phyloP scores from a whole-genome alignment of 2,888 invertebrate genomes.

The Tinea pellionella region DNA sequence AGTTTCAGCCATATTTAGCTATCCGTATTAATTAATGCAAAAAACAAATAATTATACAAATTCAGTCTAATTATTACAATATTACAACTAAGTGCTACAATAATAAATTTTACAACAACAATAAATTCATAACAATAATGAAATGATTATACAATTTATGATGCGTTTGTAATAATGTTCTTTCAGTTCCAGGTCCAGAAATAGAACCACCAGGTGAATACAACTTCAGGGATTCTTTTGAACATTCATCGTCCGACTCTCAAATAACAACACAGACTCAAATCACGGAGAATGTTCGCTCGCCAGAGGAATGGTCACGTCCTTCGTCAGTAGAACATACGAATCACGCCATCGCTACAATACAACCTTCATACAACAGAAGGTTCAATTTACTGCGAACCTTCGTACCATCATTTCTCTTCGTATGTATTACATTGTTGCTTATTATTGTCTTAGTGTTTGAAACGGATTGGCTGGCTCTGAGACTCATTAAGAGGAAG shows the following conservation, averaged over 20 bases:
- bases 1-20: no score
- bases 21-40: no score
- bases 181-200: slow-evolving; percentile 34
- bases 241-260: slow-evolving; percentile 84
- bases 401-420: slow-evolving; percentile 81
- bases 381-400: slow-evolving; percentile 76
- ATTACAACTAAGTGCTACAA: no score
- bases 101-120: no score
- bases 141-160: no score
- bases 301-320: slow-evolving; percentile 44
- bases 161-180: no score
- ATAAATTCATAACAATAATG: no score
- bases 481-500: slow-evolving; percentile 76
- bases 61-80: no score
- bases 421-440: slow-evolving; percentile 77
- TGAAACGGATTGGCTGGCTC: slow-evolving; percentile 81
- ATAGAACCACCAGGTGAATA: slow-evolving; percentile 71
- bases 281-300: slow-evolving; percentile 32
- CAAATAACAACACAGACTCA: slow-evolving; percentile 59
- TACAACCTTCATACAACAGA: slow-evolving; percentile 25
- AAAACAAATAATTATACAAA: no score
- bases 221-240: slow-evolving; percentile 79
- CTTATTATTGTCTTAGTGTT: slow-evolving; percentile 77
- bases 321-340: slow-evolving; percentile 59
- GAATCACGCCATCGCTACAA: slow-evolving; percentile 29